These are phyloP conservation scores for Polylopha cassiicola DNA, from an alignment of 2,888 invertebrate species.

Conservation along the genomic window DNA sequence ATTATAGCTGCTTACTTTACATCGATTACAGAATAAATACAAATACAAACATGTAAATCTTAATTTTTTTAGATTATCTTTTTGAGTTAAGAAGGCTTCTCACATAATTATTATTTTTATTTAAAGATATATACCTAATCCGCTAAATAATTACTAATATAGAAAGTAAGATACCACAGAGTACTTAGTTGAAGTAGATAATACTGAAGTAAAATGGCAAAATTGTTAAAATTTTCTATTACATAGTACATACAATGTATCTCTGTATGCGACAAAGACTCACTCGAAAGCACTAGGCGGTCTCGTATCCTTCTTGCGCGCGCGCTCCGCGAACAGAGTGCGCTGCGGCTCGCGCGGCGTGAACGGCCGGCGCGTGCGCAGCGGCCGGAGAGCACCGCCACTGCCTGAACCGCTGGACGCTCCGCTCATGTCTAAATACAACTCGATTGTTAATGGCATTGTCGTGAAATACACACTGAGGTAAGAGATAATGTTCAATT, in stretches of 20 bases:
- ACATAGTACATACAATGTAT: neutral
- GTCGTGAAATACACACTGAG: neutral
- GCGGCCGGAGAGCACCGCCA: conserved; percentile 67
- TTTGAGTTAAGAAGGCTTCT: too few relatives aligned
- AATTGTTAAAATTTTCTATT: neutral
- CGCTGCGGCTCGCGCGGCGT: conserved; percentile 89
- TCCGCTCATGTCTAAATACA: conserved; percentile 49
- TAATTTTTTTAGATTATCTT: too few relatives aligned
- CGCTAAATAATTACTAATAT: too few relatives aligned
- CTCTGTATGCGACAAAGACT: conserved; percentile 25
- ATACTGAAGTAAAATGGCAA: neutral
- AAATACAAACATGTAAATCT: too few relatives aligned
- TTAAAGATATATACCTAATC: too few relatives aligned
- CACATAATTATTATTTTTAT: too few relatives aligned
- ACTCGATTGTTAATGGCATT: neutral
- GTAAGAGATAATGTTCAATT: neutral
- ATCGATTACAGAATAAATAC: too few relatives aligned
- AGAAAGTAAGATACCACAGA: too few relatives aligned
- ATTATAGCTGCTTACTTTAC: too few relatives aligned
- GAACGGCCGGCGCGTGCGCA: conserved; percentile 90
- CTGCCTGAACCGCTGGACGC: conserved; percentile 34
- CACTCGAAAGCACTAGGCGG: conserved; percentile 89
- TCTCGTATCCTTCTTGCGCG: conserved; percentile 58
- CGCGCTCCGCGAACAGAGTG: conserved; percentile 81
- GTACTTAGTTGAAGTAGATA: too few relatives aligned